Base-by-base conservation (phyloP, 2,888 invertebrate genomes). In the Timema cristinae region DNA sequence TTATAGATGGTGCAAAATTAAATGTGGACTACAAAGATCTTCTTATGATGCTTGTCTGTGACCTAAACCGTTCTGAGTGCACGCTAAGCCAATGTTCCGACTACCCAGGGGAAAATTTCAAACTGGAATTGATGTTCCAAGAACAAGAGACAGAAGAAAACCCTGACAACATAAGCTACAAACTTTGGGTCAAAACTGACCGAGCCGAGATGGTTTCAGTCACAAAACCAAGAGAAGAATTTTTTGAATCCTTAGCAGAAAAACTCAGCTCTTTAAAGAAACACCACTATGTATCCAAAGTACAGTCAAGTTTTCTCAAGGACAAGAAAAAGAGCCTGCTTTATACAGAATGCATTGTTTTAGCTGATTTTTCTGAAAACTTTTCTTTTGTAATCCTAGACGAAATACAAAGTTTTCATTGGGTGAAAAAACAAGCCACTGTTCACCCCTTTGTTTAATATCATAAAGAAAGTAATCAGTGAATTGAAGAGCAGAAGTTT, bases 1-100 rank as follows among this genome's bases (percentile, higher is more conserved):
- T 59, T 13, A 59, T 59, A 59, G 15, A n/a, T 13, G 59, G 15
- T 59, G 59, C 59, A 59, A 59, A 59, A 59, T 59, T 59, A 59
- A 54, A 54, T 59, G 5, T 32, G 9, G n/a, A 59, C 32, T 59
- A 59, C 59, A 59, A 59, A 59, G 15, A 59, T 16, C 59, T 59
- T 59, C 0, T 10, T 59, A 15, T 16, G 59, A 59, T 59, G 59
- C 15, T 59, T 7, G 59, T 59, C 6, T 59, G 15, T 59, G 59
- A 8, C 32, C 32, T 32, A 32, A 32, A n/a, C 59, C 15, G n/a
- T 32, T 59, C 59, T n/a, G n/a, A 59, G 7, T 59, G 59, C 59
- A n/a, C n/a, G 59, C 6, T 59, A 9, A 59, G 32, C n/a, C 9
- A 59, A 59, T n/a, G n/a, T n/a, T n/a, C n/a, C n/a, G n/a, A n/a